These are phyloP conservation scores for Dryococelus australis DNA, from an alignment of 2,888 invertebrate genomes.

Conservation along the genomic window DNA sequence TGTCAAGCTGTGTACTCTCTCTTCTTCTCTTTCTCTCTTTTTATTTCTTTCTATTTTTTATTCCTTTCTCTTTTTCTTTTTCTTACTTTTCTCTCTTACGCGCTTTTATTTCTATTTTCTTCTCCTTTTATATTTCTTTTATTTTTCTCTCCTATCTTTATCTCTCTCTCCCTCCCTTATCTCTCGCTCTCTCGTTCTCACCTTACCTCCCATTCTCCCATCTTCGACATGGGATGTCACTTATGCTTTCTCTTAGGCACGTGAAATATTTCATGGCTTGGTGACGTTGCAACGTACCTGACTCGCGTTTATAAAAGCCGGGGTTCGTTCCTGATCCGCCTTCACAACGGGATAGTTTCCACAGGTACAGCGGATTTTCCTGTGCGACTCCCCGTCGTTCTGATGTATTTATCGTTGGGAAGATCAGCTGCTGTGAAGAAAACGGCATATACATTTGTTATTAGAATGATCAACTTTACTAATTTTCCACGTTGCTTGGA, in stretches of 20 bases:
- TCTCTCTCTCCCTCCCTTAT: slow-evolving; percentile 45
- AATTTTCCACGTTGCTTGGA: no score
- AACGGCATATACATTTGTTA: no score
- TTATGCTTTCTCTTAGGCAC: neutral
- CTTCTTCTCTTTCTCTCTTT: slow-evolving; percentile 36
- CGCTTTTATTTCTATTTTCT: slow-evolving; percentile 41
- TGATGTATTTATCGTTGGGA: no score
- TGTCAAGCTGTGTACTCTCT: slow-evolving; percentile 31
- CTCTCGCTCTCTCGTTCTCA: slow-evolving; percentile 42
- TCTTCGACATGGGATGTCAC: neutral
- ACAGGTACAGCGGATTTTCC: neutral
- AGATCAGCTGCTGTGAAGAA: no score
- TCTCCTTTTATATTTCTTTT: slow-evolving; percentile 44
- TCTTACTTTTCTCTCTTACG: slow-evolving; percentile 37
- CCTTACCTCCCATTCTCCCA: slow-evolving; percentile 38
- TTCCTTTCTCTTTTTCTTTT: slow-evolving; percentile 42
- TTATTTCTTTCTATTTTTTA: slow-evolving; percentile 30
- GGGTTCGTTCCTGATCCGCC: neutral
- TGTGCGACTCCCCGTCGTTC: neutral
- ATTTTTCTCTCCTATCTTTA: slow-evolving; percentile 39
- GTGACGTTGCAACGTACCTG: neutral
- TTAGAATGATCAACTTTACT: no score
- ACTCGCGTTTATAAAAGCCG: neutral
- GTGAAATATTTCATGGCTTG: neutral
- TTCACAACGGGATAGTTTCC: neutral